Conservation (phyloP, 2,888 invertebrate species). For the Panorpa germanica region DNA sequence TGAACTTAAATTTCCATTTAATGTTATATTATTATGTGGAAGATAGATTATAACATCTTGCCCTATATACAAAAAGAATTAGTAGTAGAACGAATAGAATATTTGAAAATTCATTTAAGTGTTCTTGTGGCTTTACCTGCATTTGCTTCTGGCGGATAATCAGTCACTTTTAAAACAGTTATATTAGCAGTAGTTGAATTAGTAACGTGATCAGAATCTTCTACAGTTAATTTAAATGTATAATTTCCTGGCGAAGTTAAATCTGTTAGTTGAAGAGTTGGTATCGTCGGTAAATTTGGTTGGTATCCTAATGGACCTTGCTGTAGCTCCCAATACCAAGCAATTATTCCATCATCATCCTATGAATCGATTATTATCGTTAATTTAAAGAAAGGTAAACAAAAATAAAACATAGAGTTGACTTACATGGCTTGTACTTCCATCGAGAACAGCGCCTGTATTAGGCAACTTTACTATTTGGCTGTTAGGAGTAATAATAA, state of each 20-base stretch:
- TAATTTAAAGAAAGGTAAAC: background rate
- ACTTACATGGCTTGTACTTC: constrained; percentile 43
- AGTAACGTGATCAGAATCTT: constrained; percentile 73
- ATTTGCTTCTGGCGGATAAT: constrained; percentile 91
- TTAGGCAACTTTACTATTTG: constrained; percentile 82
- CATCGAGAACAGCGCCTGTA: constrained; percentile 78
- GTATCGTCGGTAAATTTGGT: constrained; percentile 55
- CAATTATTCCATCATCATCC: constrained; percentile 69
- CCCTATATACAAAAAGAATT: constrained; percentile 26
- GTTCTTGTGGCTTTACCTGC: constrained; percentile 32
- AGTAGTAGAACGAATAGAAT: constrained; percentile 1
- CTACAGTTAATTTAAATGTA: constrained; percentile 76
- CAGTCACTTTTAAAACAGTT: constrained; percentile 74
- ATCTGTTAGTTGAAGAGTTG: constrained; percentile 69
- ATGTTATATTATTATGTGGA: constrained; percentile 67
- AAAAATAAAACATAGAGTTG: background rate
- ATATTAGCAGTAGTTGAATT: constrained; percentile 78
- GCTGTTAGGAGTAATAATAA: constrained; percentile 66
- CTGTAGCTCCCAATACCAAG: constrained; percentile 85
- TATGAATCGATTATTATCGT: constrained; percentile 13
- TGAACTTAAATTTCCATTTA: constrained; percentile 79
- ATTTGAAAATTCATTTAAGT: background rate
- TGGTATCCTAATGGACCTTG: constrained; percentile 76
- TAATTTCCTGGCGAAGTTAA: constrained; percentile 76
- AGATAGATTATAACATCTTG: constrained; percentile 77